Percentiles rank a stretch among this genome's conserved stretches.
These are phyloP conservation scores for Callinectes sapidus DNA, from an alignment of 2,888 invertebrate species.

Conservation along the genomic window DNA sequence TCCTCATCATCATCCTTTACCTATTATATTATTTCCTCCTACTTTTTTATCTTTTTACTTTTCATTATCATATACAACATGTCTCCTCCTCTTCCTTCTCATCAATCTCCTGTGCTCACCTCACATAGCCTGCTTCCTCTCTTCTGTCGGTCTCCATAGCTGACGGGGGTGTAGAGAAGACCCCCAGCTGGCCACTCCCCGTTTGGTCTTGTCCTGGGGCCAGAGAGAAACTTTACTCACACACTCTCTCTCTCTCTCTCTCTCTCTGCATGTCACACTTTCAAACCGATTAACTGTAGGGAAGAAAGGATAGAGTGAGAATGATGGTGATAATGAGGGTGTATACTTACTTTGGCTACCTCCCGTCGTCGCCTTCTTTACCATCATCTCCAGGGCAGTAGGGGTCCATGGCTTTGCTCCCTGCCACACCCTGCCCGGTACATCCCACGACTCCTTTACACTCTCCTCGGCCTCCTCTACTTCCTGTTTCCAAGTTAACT, in stretches of 20 bases:
- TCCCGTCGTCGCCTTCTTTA: slow-evolving; percentile 31
- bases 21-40: no score
- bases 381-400: slow-evolving; percentile 42
- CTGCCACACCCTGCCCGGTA: background rate
- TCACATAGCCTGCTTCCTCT: background rate
- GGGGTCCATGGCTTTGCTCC: background rate
- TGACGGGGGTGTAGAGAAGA: background rate
- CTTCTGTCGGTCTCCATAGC: background rate
- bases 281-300: background rate
- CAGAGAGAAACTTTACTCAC: background rate
- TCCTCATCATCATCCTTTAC: no score
- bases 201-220: background rate
- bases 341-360: background rate
- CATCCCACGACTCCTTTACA: background rate
- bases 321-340: background rate
- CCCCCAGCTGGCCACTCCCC: background rate
- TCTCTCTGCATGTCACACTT: background rate
- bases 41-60: no score
- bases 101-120: background rate
- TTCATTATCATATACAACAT: background rate
- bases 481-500: background rate
- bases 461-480: background rate
- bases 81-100: background rate
- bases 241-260: slow-evolving; percentile 39
- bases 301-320: background rate